Evolutionary conservation across 2,888 invertebrate genomes (phyloP), one percentile per base, ranked within the genome.

Genomic region (Lacanobia oleracea): DNA sequence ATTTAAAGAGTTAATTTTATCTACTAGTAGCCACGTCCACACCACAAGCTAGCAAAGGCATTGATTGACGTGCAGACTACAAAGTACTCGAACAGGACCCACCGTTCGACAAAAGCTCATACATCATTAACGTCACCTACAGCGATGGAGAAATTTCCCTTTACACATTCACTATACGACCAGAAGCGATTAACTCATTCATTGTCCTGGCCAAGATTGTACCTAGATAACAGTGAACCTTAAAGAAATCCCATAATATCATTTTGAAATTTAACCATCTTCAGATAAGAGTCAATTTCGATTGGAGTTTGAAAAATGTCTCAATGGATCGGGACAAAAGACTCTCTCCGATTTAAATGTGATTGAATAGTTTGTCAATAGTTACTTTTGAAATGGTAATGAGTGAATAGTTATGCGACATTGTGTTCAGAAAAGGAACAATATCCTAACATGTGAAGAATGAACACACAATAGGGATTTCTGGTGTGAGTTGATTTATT

Each of bases 291-390:
- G 64, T 48, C 27, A 75, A 69, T 72, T 85, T 89, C 61, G 59
- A 60, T 7, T 72, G 59, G 8, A 54, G 12, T 21, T 33, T 27
- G 43, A 10, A 69, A 70, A 77, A 77, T 72, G 75, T 81, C 61
- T 75, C 64, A 66, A 79, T 90, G 87, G 88, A 89, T 91, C 89
- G 90, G 89, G 79, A 90, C 88, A 90, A 89, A 88, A 85, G 87
- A 91, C 93, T 94, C 93, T 93, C 93, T 92, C 93, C 87, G 82
- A 88, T 90, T 90, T 86, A 79, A 90, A 89, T 90, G 87, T 85
- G 87, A 88, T 92, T 91, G 88, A 86, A 86, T 82, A 86, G 83
- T 86, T 77, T 72, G 81, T 85, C 77, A 76, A 79, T 84, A 72
- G 79, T 64, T 71, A 48, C 79, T 82, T 75, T 75, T 72, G 71